Base-by-base conservation (phyloP, 2,888 invertebrate species). In the Dendrolimus houi region DNA sequence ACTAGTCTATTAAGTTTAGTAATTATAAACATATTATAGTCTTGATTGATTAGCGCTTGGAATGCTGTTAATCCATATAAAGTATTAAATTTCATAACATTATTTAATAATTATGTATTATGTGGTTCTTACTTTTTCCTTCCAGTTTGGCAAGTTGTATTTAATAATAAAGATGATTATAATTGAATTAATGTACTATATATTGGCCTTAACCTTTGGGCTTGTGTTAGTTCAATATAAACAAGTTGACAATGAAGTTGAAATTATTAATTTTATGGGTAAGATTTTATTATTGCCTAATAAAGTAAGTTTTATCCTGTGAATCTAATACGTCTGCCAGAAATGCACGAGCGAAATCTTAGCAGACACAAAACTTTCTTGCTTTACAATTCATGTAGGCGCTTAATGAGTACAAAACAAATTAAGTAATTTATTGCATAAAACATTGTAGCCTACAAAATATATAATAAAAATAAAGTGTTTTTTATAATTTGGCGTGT, bases 211-310 rank as follows among this genome's bases (percentile, higher is more conserved):
- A 47, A 47, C 12, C 12, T 47, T 10, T 47, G 47, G 47, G 9
- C 12, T 10, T 10, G 2, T 0, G 47, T 47, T 47, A 47, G 47
- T 47, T 47, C 12, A 8, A 2, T 12, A 9, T 0, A 10, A 47
- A 47, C 47, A 8, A 9, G 47, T 10, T 47, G 47, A 9, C 47
- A 47, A 47, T 47, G 47, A 47, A 47, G 47, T 47, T 47, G 8
- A n/a, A 55, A 13, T 52, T 40, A 77, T 83, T 83, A 65, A 79
- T 59, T 52, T 75, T 0, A 71, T 64, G 57, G 14, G 76, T 14
- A 14, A 77, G 14, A 65, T 82, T 52, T 57, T 81, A 47, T 29
- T 29, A 29, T 29, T 29, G 29, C 29, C 29, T 29, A 29, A 29
- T 29, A 29, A 17, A 17, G 2, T 17, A 17, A 29, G 6, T 29